Conservation (phyloP, 2,888 invertebrate species). For the Cephalotes varians region DNA sequence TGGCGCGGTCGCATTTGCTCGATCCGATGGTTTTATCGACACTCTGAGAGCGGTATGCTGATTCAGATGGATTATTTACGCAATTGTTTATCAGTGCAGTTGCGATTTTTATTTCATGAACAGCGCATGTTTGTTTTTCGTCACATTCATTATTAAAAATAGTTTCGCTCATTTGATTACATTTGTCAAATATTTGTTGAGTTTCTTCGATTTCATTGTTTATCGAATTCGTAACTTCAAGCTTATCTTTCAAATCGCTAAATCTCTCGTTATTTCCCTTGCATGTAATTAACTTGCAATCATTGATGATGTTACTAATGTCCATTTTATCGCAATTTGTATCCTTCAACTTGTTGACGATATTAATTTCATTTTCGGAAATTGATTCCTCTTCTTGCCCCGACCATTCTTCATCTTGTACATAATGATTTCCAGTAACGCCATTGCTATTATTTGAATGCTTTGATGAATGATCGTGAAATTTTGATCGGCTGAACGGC, state of each 20-base stretch:
- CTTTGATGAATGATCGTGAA: background rate
- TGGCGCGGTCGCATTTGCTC: slow-evolving; percentile 9
- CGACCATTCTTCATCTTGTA: background rate
- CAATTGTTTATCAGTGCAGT: background rate
- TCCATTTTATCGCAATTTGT: background rate
- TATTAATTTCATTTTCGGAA: background rate
- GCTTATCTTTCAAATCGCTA: background rate
- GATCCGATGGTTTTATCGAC: slow-evolving; percentile 37
- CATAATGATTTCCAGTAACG: background rate
- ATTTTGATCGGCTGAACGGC: background rate
- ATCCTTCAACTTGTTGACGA: background rate
- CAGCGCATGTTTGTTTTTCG: background rate
- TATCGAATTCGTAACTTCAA: background rate
- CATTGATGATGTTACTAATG: background rate
- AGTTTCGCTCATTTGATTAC: background rate
- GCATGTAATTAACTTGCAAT: background rate
- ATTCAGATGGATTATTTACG: slow-evolving; percentile 30
- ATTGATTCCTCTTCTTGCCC: background rate
- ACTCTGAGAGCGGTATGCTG: background rate
- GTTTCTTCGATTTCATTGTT: background rate
- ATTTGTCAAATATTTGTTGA: background rate
- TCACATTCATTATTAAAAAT: background rate
- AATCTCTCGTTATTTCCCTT: background rate
- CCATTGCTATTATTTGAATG: background rate
- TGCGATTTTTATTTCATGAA: slow-evolving; percentile 1